Evolutionary conservation across 1,140 invertebrate genomes (phyloP).

Genomic region (Drosophila funebris): DNA sequence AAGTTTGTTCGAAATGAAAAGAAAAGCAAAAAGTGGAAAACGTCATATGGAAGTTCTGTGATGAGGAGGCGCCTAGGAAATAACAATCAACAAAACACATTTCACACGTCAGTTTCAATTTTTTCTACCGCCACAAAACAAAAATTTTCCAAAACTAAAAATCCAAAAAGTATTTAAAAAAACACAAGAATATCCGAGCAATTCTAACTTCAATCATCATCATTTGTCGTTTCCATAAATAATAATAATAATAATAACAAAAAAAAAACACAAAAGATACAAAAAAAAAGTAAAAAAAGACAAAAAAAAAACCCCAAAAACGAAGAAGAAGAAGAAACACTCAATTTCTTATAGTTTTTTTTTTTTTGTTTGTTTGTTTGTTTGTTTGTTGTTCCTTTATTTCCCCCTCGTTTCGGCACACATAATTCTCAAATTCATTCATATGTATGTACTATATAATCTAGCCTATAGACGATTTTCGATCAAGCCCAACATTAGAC

Average conservation of each 20-base stretch:
- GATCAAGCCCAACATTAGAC: not conserved
- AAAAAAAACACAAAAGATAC: no score
- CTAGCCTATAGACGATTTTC: conserved; percentile 6
- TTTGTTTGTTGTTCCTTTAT: no score
- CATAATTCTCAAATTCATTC: conserved; percentile 19
- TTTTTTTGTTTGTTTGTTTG: conserved; percentile 4
- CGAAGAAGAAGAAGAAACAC: no score
- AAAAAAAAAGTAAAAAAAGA: no score
- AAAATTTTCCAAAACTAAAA: conserved; percentile 53
- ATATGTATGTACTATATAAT: not conserved
- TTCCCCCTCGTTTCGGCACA: conserved; percentile 16
- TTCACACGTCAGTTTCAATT: conserved; percentile 64
- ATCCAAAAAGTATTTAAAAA: conserved; percentile 38
- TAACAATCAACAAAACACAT: conserved; percentile 40
- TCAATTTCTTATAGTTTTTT: not conserved
- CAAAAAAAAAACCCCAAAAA: no score
- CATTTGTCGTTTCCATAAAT: no score
- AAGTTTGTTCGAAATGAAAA: no score
- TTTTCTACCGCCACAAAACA: conserved; percentile 51
- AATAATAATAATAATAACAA: no score
- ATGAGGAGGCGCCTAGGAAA: not conserved
- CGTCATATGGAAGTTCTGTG: no score
- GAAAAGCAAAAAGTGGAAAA: no score
- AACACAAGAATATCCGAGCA: conserved; percentile 21
- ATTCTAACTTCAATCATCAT: not conserved